Conservation (phyloP, 2,797 vertebrate genomes). For the Phrynocephalus vlangalii region DNA sequence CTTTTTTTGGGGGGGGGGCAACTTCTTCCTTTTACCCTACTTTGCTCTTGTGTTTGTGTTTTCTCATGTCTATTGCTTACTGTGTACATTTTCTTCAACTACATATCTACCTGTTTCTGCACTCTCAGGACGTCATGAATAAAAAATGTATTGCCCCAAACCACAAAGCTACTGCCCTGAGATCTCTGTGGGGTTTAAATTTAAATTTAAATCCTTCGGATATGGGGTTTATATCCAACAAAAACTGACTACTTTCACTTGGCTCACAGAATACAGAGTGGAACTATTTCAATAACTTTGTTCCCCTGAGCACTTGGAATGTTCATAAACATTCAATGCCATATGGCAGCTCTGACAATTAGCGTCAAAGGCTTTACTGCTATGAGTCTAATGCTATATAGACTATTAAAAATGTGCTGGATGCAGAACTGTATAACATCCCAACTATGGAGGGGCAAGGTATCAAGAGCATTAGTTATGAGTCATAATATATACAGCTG, state of each 20-base stretch:
- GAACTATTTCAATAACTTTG: background rate
- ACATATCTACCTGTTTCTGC: background rate
- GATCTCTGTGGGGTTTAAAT: background rate
- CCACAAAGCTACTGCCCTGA: background rate
- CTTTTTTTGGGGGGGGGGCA: background rate
- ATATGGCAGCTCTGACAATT: background rate
- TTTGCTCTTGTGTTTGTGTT: background rate
- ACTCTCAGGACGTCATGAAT: too few species aligned
- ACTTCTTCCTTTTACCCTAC: background rate
- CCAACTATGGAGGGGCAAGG: slow-evolving; percentile 10
- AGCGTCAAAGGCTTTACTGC: background rate
- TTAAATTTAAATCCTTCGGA: background rate
- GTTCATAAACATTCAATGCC: background rate
- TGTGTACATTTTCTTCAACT: background rate
- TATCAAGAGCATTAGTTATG: slow-evolving; percentile 10
- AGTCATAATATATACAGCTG: background rate
- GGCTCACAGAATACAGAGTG: background rate
- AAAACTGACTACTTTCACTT: background rate
- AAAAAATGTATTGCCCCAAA: background rate
- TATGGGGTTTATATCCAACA: background rate
- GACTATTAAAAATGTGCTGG: slow-evolving; percentile 8
- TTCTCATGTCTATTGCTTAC: background rate
- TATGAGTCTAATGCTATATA: slow-evolving; percentile 7
- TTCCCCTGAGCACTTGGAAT: background rate
- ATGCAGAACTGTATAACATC: slow-evolving; percentile 10